Base-by-base conservation (phyloP, 2,888 invertebrate genomes). In the Andrena bicolor region DNA sequence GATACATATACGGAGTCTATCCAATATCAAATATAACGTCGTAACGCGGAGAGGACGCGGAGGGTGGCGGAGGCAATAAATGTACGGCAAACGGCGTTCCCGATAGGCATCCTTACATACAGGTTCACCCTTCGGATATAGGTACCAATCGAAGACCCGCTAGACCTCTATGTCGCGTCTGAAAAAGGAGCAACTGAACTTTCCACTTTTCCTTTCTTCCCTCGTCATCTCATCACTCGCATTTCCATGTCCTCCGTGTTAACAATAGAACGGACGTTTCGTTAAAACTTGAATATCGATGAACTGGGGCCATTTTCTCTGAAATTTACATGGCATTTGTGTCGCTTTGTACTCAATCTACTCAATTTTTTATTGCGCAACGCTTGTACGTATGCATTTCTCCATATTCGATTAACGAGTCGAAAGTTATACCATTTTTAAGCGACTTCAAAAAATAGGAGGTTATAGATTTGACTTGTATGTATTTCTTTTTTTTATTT, bases 11-110 rank as follows among this genome's bases (percentile, higher is more conserved):
- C 89, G 89, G 87, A 91, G 91, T 93, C 92, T 92, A 93, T 92
- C 93, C 93, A 93, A 94, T 93, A 93, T 93, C 93, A 93, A 93
- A 93, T 93, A 94, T 93, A 93, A 93, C 93, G 92, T 93, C 93
- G 92, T 92, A 93, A 92, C 91, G 90, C 85, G 81, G 88, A 84
- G 89, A 89, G 90, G 90, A 88, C 88, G 90, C 86, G 87, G 84
- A 88, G 88, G 90, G 89, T 90, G 88, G 89, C 83, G 87, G 89
- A 89, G 90, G 93, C 93, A 93, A 93, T 93, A 94, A 94, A 93
- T 92, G 92, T 93, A 93, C 93, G 92, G 92, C 91, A 92, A 93
- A 93, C 93, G 92, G 91, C 91, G 92, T 87, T 91, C 86, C 88
- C 93, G 92, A 93, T 92, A 93, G 92, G 91, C 92, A 90, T 90